A percentile compares a stretch with the other conserved stretches of the same genome.
Evolutionary conservation across 2,113 vertebrate genomes (phyloP).

Genomic region (Pluvianellus socialis): DNA sequence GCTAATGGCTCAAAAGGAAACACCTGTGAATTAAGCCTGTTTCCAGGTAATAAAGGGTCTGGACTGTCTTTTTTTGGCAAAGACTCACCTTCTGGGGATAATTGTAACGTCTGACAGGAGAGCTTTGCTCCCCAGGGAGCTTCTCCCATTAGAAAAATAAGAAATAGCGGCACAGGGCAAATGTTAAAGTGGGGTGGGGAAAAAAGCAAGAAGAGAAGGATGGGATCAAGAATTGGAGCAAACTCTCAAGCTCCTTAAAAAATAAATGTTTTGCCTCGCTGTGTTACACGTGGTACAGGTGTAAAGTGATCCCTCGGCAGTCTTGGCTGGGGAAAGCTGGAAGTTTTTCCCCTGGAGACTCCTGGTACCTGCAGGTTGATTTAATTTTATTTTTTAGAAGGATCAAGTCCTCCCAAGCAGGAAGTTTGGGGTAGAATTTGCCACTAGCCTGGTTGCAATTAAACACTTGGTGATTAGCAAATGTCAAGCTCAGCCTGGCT

Average conservation of each 20-base stretch:
- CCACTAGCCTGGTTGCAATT: not conserved
- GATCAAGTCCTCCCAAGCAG: not conserved
- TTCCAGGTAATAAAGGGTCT: not conserved
- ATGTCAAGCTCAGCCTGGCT: no score
- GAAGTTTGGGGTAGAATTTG: not conserved
- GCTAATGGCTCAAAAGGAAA: not conserved
- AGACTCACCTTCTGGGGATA: not conserved
- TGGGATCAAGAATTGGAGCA: not conserved
- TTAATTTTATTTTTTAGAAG: not conserved
- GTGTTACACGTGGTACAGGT: no score
- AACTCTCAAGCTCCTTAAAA: not conserved
- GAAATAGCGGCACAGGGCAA: not conserved
- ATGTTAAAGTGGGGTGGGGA: not conserved
- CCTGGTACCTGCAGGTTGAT: not conserved
- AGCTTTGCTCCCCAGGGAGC: no score
- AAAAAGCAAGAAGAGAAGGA: not conserved
- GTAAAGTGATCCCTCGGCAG: not conserved
- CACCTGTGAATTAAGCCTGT: fast-evolving
- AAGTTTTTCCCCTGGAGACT: not conserved
- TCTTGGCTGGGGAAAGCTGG: not conserved
- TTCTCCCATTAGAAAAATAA: not conserved
- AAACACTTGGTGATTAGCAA: not conserved
- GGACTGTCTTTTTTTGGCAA: not conserved
- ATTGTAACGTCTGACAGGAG: not conserved
- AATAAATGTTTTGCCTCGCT: not conserved